phyloP scores from a whole-genome alignment of 2,113 vertebrate species.

The Stercorarius parasiticus region DNA sequence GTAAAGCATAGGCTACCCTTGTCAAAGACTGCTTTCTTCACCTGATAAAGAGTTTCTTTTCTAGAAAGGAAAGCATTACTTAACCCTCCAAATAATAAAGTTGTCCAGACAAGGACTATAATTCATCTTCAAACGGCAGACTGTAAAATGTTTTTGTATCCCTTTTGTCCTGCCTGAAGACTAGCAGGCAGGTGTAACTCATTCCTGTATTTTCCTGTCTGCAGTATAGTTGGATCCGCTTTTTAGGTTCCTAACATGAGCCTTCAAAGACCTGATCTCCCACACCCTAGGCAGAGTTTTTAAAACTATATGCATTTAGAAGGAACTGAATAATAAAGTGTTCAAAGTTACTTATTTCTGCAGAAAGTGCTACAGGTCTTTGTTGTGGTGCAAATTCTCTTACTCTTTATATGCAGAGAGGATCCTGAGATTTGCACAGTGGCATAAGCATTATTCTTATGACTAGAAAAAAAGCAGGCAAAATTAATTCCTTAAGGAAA shows the following conservation, averaged over 20 bases:
- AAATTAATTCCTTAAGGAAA: not conserved
- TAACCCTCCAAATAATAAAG: not conserved
- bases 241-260: not conserved
- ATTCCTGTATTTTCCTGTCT: not conserved
- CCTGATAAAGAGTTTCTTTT: not conserved
- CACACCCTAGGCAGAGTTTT: not conserved
- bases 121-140: not conserved
- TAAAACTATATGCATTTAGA: not conserved
- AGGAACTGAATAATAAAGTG: not conserved
- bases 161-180: not conserved
- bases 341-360: not conserved
- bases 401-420: not conserved
- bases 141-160: not conserved
- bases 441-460: not conserved
- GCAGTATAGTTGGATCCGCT: not conserved
- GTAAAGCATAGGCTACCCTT: not conserved
- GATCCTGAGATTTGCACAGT: not conserved
- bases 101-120: not conserved
- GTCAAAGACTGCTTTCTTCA: not conserved
- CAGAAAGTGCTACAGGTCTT: not conserved
- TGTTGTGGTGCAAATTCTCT: not conserved
- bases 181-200: fast-evolving
- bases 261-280: not conserved
- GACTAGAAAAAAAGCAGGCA: not conserved
- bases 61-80: not conserved